Base-by-base conservation (phyloP, 2,113 vertebrate species). In the Turdus rufiventris region DNA sequence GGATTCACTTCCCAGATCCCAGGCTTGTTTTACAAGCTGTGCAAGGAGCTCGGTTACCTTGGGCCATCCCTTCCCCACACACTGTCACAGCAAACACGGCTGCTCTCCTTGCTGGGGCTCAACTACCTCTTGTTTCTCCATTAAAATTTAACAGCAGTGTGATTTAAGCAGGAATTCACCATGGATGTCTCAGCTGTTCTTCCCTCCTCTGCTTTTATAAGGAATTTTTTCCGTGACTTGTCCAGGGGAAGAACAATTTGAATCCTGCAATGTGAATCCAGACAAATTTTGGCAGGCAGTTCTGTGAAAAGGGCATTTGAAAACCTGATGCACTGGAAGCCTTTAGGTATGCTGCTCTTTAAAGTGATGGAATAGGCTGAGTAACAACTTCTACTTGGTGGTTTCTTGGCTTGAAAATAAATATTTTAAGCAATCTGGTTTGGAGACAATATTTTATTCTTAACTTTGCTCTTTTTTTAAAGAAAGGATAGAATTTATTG, bases 1-100 rank as follows among this genome's bases (percentile, higher is more conserved):
- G 53, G 45, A 17, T 60, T 42, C 2, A 0, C 6, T 2, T 48
- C 53, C 33, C 25, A 6, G 36, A 12, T 28, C 18, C 1, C 0
- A 2, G 43, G 21, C 25, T 82, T 38, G 19, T 76, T 81, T 43
- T 47, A 24, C 29, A 47, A 2, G 3, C 25, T 51, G 24, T 20
- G 38, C 31, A 33, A 11, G 34, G 73, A 48, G 51, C 48, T 43
- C 0, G 0, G 23, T 38, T 23, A 15, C 42, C n/a, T 29, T 15
- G 42, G 60, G 50, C 58, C 58, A 24, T 73, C 58, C 33, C 38
- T 67, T 21, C 18, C 6, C 25, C 0, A 0, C 23, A 34, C 1
- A 1, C 14, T 33, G n/a, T 11, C 21, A 4, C 6, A 53, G 56
- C 28, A 48, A 36, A n/a, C 29, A 26, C 1, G 2, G 53, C 26